These are phyloP conservation scores for Nebria salina DNA, from an alignment of 2,888 invertebrate genomes.

Conservation along the genomic window DNA sequence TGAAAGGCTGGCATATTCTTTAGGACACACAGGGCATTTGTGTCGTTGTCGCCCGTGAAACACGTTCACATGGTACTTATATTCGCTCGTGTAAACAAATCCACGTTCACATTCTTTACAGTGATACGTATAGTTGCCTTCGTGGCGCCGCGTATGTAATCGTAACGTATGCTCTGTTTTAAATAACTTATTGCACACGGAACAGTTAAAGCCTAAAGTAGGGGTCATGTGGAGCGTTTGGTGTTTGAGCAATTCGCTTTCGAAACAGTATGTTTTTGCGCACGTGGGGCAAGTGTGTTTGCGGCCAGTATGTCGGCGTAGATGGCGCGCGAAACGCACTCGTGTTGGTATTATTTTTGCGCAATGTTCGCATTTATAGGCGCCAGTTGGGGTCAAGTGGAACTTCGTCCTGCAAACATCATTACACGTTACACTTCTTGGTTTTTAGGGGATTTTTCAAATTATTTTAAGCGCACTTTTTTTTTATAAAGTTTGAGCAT, in stretches of 20 bases:
- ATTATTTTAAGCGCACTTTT: neutral
- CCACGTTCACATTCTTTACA: conserved; percentile 47
- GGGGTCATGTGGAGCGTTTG: neutral
- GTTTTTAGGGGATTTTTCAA: neutral
- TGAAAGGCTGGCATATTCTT: neutral
- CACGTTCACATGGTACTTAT: conserved; percentile 39
- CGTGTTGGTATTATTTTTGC: neutral
- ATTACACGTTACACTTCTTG: neutral
- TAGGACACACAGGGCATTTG: neutral
- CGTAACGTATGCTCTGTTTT: conserved; percentile 6
- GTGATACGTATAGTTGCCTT: conserved; percentile 24
- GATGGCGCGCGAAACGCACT: neutral
- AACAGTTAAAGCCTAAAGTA: conserved; percentile 57
- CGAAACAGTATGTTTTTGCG: neutral
- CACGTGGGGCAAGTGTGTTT: neutral
- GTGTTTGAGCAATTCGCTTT: neutral
- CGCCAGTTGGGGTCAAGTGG: neutral
- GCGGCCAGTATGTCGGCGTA: neutral
- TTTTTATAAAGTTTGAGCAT: neutral
- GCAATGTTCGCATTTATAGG: conserved; percentile 2
- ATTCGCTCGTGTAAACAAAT: conserved; percentile 51
- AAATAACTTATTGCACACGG: conserved; percentile 64
- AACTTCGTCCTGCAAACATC: neutral
- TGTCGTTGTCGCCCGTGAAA: conserved; percentile 37
- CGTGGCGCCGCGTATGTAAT: conserved; percentile 36